Evolutionary conservation across 2,888 invertebrate species (phyloP), one percentile per base, ranked within the genome.

Genomic region (Tipula vernalis): DNA sequence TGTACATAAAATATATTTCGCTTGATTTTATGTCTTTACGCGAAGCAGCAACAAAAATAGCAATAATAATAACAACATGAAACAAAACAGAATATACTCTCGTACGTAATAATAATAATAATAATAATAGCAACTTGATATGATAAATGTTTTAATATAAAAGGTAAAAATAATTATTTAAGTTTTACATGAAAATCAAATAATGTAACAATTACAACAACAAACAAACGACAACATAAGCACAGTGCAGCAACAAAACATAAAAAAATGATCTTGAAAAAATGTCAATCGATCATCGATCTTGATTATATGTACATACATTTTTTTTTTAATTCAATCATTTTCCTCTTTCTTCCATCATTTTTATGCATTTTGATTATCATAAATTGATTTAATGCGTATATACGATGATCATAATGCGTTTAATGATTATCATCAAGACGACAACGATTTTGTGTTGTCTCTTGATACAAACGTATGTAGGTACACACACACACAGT

Each of bases 281-380:
- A 84, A 84, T 84, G 84, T 84, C 84, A 84, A 84, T 84, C 84
- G 84, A 84, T 84, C 84, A 84, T 84, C 84, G 84, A 84, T 84
- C 84, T 84, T 71, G 71, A 71, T 71, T 71, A 71, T n/a, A n/a
- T n/a, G n/a, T n/a, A n/a, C n/a, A n/a, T 71, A 71, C 28, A 28
- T 5, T 83, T 83, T 83, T 57, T 18, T 83, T 83, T 83, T 83
- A 28, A 83, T 83, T 28, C 36, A 39, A 36, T n/a, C 13, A 84
- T 84, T 84, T 39, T 84, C 36, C 36, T 84, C 41, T 84, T 84
- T 39, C 41, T 84, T 10, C 28, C 41, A 84, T 84, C 36, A 84
- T 84, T 84, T 84, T 83, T 15, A 84, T 84, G 41, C 84, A 84
- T 84, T 71, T 71, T 71, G 71, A 71, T 71, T 71, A 71, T 71